Base-by-base conservation (phyloP, 1,140 invertebrate genomes). In the Scylla paramamosain region DNA sequence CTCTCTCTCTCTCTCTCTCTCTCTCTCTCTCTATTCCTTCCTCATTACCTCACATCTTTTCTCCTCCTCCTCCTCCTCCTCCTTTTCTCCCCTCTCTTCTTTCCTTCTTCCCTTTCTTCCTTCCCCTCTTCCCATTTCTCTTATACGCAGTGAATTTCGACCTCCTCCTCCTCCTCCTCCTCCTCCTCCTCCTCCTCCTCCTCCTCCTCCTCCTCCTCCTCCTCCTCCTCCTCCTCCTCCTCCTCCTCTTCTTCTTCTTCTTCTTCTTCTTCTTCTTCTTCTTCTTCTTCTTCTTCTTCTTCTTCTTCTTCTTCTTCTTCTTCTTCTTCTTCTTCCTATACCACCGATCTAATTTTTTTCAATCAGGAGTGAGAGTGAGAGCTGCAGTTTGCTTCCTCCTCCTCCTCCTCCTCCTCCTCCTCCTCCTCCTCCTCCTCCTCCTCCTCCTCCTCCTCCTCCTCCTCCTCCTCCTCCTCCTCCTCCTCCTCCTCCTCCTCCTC, bases 351-450 rank as follows among this genome's bases (percentile, higher is more conserved):
- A 77, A n/a, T 77, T 77, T n/a, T 77, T 77, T 77, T 77, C 16
- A 77, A 77, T 77, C 67, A 77, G 52, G 10, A 59, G 52, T 59
- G 52, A 59, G 67, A 77, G 20, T 77, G 67, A 77, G 67, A 77
- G 20, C 20, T 77, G 67, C 67, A 77, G 20, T 77, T 77, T 77
- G 16, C 67, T 20, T 77, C 67, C 67, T n/a, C 67, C 67, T 77
- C 67, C 67, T 77, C 67, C 52, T 59, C 67, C 67, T 77, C 67
- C 67, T 77, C 67, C 67, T 77, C 67, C 67, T 77, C 67, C 67
- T 77, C 67, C n/a, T 77, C 67, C n/a, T 77, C n/a, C 67, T 77
- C 67, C 67, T 77, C 25, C 25, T 77, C 67, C 67, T n/a, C 67
- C 25, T 77, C 67, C 20, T 77, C 67, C 52, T 59, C 10, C 52